phyloP scores from a whole-genome alignment of 2,888 invertebrate genomes.

The Tetheella fluctuosa region DNA sequence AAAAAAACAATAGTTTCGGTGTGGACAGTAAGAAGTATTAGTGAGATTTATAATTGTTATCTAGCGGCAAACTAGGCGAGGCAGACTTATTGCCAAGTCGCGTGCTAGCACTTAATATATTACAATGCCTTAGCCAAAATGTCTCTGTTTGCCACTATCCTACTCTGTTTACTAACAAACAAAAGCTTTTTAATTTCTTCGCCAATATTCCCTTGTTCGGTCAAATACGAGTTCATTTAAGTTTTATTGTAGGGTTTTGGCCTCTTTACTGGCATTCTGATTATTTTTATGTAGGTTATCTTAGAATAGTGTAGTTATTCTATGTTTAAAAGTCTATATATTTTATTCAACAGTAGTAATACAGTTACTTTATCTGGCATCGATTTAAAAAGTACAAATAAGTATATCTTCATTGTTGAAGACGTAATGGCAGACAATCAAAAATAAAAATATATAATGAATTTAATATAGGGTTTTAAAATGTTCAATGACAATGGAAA shows the following conservation, averaged over 20 bases:
- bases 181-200: slow-evolving; percentile 46
- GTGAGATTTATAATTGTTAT: slow-evolving; percentile 80
- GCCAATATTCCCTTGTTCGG: slow-evolving; percentile 31
- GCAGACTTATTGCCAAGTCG: slow-evolving; percentile 74
- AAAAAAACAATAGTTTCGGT: slow-evolving; percentile 45
- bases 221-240: slow-evolving; percentile 12
- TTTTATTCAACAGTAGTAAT: background rate
- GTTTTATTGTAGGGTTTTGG: slow-evolving; percentile 8
- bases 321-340: too few relatives aligned
- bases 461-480: too few relatives aligned
- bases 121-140: slow-evolving; percentile 71
- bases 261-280: background rate
- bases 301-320: too few relatives aligned
- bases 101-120: slow-evolving; percentile 78
- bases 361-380: too few relatives aligned
- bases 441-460: too few relatives aligned
- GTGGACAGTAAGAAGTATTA: slow-evolving; percentile 77
- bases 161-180: slow-evolving; percentile 70
- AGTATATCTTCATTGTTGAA: background rate
- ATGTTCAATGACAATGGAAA: background rate
- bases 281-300: background rate
- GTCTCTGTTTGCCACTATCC: slow-evolving; percentile 71
- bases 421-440: background rate
- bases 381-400: too few relatives aligned
- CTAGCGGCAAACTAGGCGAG: slow-evolving; percentile 70